phyloP scores from a whole-genome alignment of 53 echinoderm and acorn worm species.

The Mesocentrotus franciscanus region DNA sequence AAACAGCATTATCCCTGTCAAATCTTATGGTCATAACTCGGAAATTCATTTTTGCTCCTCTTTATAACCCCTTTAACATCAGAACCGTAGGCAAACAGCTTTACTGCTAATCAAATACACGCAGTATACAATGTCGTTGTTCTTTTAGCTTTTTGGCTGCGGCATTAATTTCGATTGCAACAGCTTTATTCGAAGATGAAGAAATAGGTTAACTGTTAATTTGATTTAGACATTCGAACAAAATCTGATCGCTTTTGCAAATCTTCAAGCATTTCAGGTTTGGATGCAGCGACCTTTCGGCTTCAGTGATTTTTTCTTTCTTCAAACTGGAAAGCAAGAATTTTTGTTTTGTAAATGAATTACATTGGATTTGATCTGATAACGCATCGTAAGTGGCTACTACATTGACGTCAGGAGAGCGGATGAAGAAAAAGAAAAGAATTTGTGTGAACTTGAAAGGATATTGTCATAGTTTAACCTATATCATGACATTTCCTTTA shows the following conservation, averaged over 20 bases:
- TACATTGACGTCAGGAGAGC: not conserved
- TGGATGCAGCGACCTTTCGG: not conserved
- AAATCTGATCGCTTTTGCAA: conserved; percentile 2
- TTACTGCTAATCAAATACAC: not conserved
- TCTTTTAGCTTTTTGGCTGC: not conserved
- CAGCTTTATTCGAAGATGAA: not conserved
- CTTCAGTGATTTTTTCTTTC: not conserved
- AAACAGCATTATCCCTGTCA: not conserved
- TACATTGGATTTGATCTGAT: not conserved
- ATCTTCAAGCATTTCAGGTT: conserved; percentile 10
- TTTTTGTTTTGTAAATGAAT: not conserved
- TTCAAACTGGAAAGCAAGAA: not conserved
- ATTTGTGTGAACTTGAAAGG: not conserved
- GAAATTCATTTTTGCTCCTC: not conserved
- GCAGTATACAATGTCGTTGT: not conserved
- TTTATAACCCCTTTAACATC: not conserved
- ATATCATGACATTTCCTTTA: not conserved
- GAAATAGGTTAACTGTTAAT: conserved; percentile 36
- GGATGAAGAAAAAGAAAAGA: not conserved
- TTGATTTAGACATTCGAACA: conserved; percentile 1
- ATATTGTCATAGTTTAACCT: not conserved
- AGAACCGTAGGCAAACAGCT: no score
- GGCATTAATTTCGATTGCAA: not conserved
- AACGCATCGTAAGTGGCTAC: not conserved
- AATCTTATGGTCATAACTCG: not conserved